Percentiles rank a stretch among this genome's conserved stretches.
These are phyloP conservation scores for Coremacera marginata DNA, from an alignment of 2,888 invertebrate genomes.

Conservation along the genomic window DNA sequence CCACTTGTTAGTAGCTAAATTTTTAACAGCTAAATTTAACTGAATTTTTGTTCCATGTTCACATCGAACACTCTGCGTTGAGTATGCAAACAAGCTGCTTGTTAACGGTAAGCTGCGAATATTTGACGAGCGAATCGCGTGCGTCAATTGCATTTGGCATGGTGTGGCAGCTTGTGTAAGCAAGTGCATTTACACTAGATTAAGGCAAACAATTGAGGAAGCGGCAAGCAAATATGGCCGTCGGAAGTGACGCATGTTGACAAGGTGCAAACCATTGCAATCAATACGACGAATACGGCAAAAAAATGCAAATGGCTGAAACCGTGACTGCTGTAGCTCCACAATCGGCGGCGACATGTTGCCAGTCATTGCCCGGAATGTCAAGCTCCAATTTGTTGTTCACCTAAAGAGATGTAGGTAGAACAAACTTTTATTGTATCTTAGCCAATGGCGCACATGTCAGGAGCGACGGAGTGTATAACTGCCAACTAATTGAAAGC, in stretches of 20 bases:
- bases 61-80: neutral
- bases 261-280: slow-evolving; percentile 4
- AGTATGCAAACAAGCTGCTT: slow-evolving; percentile 45
- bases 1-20: too few species aligned
- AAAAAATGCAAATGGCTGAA: neutral
- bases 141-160: slow-evolving; percentile 47
- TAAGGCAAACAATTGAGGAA: slow-evolving; percentile 11
- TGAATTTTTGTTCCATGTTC: too few species aligned
- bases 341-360: neutral
- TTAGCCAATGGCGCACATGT: slow-evolving; percentile 16
- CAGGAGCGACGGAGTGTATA: neutral
- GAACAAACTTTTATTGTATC: neutral
- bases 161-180: slow-evolving; percentile 13
- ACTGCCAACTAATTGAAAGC: slow-evolving; percentile 16
- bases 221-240: neutral
- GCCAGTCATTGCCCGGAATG: neutral
- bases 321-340: neutral
- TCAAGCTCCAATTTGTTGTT: slow-evolving; percentile 36
- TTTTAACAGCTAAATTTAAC: too few species aligned
- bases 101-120: slow-evolving; percentile 45
- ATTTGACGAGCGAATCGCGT: slow-evolving; percentile 52
- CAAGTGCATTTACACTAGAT: slow-evolving; percentile 34
- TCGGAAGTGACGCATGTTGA: slow-evolving; percentile 8
- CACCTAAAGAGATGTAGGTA: neutral
- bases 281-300: neutral